phyloP scores from a whole-genome alignment of 1,140 invertebrate species.

The Aphelenchoides fujianensis region DNA sequence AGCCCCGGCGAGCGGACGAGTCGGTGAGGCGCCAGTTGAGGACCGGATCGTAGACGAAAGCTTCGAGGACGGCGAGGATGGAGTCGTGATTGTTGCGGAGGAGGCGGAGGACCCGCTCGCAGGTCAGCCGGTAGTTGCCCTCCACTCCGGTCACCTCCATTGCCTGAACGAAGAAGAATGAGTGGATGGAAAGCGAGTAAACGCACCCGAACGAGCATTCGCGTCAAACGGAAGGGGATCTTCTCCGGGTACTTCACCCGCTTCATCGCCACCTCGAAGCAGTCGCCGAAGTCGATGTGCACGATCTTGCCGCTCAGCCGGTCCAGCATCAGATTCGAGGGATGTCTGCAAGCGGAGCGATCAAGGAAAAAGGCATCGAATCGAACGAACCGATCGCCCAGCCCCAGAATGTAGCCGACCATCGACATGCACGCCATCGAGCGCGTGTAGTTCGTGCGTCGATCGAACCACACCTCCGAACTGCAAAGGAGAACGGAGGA shows the following conservation, averaged over 20 bases:
- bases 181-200: slow-evolving; percentile 68
- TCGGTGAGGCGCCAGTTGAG: slow-evolving; percentile 92
- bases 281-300: slow-evolving; percentile 99
- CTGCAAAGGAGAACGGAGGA: too few relatives aligned
- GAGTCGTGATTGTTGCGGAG: slow-evolving; percentile 92
- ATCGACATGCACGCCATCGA: slow-evolving; percentile 99
- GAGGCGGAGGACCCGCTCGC: slow-evolving; percentile 94
- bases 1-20: slow-evolving; percentile 44
- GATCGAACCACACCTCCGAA: slow-evolving; percentile 85
- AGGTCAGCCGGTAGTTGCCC: slow-evolving; percentile 84
- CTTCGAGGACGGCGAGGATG: slow-evolving; percentile 96
- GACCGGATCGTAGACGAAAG: slow-evolving; percentile 98
- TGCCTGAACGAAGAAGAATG: slow-evolving; percentile 42
- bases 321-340: slow-evolving; percentile 97
- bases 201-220: slow-evolving; percentile 99
- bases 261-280: slow-evolving; percentile 99
- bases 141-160: slow-evolving; percentile 74
- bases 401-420: slow-evolving; percentile 81
- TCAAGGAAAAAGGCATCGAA: slow-evolving; percentile 12
- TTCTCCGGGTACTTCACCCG: slow-evolving; percentile 98
- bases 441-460: slow-evolving; percentile 94
- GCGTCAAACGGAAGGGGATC: slow-evolving; percentile 93
- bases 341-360: slow-evolving; percentile 72
- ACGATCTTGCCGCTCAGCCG: slow-evolving; percentile 94
- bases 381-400: slow-evolving; percentile 69